phyloP scores from a whole-genome alignment of 2,113 vertebrate genomes.

The Osmerus eperlanus region DNA sequence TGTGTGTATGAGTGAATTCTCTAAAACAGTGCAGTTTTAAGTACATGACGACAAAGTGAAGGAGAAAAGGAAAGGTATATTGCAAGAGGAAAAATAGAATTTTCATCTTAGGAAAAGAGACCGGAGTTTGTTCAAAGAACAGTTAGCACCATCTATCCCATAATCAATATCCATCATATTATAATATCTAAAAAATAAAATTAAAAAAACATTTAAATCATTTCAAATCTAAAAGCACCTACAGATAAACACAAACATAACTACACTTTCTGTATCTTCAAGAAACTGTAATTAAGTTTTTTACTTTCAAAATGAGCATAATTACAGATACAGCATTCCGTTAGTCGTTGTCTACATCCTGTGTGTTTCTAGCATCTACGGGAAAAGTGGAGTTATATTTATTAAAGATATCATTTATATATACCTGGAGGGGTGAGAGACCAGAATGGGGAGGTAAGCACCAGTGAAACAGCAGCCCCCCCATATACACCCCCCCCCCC shows the following conservation, averaged over 20 bases:
- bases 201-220: conserved; percentile 43
- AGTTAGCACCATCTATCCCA: conserved; percentile 75
- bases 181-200: conserved; percentile 57
- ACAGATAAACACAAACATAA: conserved; percentile 51
- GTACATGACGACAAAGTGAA: conserved; percentile 75
- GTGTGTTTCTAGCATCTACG: conserved; percentile 69
- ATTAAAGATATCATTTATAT: conserved; percentile 69
- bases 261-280: conserved; percentile 56
- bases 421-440: conserved; percentile 53
- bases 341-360: conserved; percentile 65
- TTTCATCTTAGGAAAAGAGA: conserved; percentile 65
- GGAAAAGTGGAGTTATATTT: conserved; percentile 66
- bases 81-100: conserved; percentile 78
- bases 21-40: conserved; percentile 81
- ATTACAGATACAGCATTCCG: conserved; percentile 65
- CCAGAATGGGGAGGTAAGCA: conserved; percentile 58
- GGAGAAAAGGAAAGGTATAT: conserved; percentile 66
- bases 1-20: conserved; percentile 69
- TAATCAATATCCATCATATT: conserved; percentile 63
- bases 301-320: conserved; percentile 34
- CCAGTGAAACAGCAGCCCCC: conserved; percentile 58
- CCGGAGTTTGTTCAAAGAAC: conserved; percentile 58
- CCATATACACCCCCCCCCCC: conserved; percentile 33
- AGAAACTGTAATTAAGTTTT: conserved; percentile 44
- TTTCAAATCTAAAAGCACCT: conserved; percentile 62